These are phyloP conservation scores for Limnephilus rhombicus DNA, from an alignment of 2,888 invertebrate species.

Conservation along the genomic window DNA sequence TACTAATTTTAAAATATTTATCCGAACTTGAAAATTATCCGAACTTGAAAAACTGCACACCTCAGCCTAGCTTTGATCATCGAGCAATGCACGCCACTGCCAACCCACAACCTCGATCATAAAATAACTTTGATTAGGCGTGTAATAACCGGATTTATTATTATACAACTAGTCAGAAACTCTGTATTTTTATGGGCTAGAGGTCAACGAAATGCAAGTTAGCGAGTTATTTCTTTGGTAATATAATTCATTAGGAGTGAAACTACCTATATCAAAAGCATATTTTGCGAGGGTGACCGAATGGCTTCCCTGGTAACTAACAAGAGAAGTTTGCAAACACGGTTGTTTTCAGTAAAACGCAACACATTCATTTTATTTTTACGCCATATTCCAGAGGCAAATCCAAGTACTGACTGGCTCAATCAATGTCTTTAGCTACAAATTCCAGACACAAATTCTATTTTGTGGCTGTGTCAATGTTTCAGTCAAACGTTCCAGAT, in stretches of 20 bases:
- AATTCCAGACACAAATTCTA: too few relatives aligned
- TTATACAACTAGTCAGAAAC: not conserved
- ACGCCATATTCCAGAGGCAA: too few relatives aligned
- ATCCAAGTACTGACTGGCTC: too few relatives aligned
- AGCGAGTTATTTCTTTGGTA: not conserved
- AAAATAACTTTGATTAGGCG: not conserved
- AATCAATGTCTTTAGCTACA: too few relatives aligned
- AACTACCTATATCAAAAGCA: not conserved
- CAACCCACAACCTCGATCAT: not conserved
- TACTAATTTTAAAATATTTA: too few relatives aligned
- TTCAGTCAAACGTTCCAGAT: too few relatives aligned
- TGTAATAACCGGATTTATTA: not conserved
- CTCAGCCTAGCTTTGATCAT: too few relatives aligned
- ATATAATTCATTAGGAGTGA: not conserved
- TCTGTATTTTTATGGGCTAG: not conserved
- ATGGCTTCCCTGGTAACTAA: not conserved
- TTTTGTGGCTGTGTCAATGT: too few relatives aligned
- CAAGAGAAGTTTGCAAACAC: not conserved
- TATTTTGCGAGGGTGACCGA: not conserved
- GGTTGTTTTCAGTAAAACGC: not conserved
- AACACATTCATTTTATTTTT: not conserved
- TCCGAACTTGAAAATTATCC: too few relatives aligned
- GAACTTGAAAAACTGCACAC: too few relatives aligned
- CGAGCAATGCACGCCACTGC: not conserved
- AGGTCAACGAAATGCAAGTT: not conserved